phyloP scores from a whole-genome alignment of 2,113 vertebrate species.

The Eulemur rufifrons region DNA sequence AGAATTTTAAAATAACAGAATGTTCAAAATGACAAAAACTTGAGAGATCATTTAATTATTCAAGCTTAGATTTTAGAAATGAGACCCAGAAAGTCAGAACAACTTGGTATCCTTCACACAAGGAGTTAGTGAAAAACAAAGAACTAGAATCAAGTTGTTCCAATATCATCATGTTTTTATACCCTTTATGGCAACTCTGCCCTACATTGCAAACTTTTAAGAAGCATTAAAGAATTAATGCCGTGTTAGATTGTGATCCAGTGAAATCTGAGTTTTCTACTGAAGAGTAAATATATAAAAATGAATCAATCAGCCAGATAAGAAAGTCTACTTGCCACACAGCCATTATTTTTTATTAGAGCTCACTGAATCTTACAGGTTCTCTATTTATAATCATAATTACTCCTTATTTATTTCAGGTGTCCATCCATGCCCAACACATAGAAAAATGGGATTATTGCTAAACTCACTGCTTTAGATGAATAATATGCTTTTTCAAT shows the following conservation, averaged over 20 bases:
- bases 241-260: neutral
- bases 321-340: neutral
- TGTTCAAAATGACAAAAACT: neutral
- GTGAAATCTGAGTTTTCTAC: neutral
- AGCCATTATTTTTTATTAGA: neutral
- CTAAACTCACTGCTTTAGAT: neutral
- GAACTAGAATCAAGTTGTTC: neutral
- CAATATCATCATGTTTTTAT: neutral
- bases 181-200: neutral
- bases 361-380: neutral
- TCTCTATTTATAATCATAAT: neutral
- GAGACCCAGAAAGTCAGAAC: neutral
- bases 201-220: neutral
- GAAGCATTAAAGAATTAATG: neutral
- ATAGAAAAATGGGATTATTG: neutral
- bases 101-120: neutral
- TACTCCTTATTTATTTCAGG: neutral
- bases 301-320: neutral
- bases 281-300: neutral
- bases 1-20: neutral
- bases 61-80: neutral
- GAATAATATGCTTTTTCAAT: neutral
- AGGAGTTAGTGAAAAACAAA: neutral
- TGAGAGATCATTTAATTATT: neutral
- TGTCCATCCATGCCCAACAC: neutral